These are phyloP conservation scores for Noctua janthina DNA, from an alignment of 2,888 invertebrate genomes.

Conservation along the genomic window DNA sequence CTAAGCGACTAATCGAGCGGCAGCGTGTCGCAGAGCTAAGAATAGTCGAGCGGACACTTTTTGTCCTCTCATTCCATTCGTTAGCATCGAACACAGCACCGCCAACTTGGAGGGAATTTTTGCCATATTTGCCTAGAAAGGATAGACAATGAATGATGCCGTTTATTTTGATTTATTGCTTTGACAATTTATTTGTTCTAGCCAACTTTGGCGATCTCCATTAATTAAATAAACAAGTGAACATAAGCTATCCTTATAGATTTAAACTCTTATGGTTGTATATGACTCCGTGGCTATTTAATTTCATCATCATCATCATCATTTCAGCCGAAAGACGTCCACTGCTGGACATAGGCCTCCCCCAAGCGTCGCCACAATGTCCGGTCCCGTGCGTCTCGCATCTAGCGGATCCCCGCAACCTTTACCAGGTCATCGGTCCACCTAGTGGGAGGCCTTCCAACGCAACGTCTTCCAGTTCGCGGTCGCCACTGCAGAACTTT, in stretches of 20 bases:
- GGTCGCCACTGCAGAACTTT: too few relatives aligned
- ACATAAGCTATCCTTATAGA: background rate
- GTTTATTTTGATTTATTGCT: constrained; percentile 49
- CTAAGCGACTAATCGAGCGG: constrained; percentile 77
- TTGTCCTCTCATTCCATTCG: constrained; percentile 81
- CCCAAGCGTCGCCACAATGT: too few relatives aligned
- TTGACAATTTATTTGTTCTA: constrained; percentile 22
- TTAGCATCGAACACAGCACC: constrained; percentile 72
- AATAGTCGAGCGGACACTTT: constrained; percentile 81
- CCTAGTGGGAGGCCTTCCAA: too few relatives aligned
- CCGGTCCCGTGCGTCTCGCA: too few relatives aligned
- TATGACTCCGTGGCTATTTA: background rate
- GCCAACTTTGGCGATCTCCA: background rate
- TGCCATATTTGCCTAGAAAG: constrained; percentile 68
- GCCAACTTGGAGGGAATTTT: constrained; percentile 65
- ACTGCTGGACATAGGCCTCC: too few relatives aligned
- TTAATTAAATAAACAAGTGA: constrained; percentile 18
- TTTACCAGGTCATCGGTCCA: too few relatives aligned
- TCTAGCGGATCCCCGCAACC: too few relatives aligned
- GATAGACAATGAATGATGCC: constrained; percentile 57
- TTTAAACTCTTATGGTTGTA: background rate
- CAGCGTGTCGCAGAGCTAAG: constrained; percentile 75
- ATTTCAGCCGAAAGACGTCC: too few relatives aligned
- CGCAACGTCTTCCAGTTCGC: too few relatives aligned
- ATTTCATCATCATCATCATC: background rate